Conservation (phyloP, 2,113 vertebrate genomes). For the Sceloporus tristichus region DNA sequence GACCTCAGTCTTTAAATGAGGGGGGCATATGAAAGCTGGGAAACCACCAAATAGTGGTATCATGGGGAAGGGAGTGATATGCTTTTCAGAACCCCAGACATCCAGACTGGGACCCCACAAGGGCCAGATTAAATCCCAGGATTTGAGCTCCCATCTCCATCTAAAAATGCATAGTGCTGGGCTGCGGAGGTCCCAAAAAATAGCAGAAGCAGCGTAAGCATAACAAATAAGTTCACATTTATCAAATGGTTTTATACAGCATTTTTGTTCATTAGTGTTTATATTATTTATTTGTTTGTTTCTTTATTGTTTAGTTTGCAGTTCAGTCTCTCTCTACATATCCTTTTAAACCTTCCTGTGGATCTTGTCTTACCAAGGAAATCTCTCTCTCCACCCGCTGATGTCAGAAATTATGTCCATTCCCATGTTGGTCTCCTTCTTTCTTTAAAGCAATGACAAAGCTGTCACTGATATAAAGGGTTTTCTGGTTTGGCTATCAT, state of each 20-base stretch:
- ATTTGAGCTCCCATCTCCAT: no score
- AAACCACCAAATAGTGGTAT: no score
- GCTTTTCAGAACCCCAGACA: no score
- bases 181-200: not conserved
- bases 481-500: not conserved
- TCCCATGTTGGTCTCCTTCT: not conserved
- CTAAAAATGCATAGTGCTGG: not conserved
- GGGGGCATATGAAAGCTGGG: no score
- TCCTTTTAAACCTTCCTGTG: not conserved
- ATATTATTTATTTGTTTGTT: no score
- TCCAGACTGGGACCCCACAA: no score
- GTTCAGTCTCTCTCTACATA: not conserved
- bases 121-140: no score
- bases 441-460: slow-evolving; percentile 10
- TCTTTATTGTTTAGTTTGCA: not conserved
- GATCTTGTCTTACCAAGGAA: not conserved
- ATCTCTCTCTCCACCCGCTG: not conserved
- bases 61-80: no score
- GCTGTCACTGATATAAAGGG: not conserved
- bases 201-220: no score
- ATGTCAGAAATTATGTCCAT: not conserved
- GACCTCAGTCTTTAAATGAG: no score
- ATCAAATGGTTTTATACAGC: not conserved
- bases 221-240: not conserved
- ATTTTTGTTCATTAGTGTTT: not conserved